A percentile compares a stretch with the other conserved stretches of the same genome.
phyloP scores from a whole-genome alignment of 2,797 vertebrate genomes.

The Chaunax sp. region DNA sequence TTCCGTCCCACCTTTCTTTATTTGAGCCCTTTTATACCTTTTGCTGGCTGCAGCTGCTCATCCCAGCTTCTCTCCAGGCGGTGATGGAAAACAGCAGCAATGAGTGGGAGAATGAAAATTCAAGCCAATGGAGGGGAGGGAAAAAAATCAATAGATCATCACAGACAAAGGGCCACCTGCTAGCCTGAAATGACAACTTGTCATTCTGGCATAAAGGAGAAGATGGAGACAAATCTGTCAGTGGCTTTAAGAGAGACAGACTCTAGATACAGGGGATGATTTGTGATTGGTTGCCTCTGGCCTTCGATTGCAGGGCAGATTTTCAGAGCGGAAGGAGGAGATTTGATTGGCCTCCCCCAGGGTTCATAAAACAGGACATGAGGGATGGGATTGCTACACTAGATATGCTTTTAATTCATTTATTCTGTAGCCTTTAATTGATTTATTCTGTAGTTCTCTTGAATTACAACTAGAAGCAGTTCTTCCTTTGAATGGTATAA shows the following conservation, averaged over 20 bases:
- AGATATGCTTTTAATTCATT: not conserved
- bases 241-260: slow-evolving; percentile 48
- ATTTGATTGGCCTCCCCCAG: slow-evolving; percentile 46
- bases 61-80: slow-evolving; percentile 40
- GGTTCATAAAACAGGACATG: slow-evolving; percentile 40
- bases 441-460: slow-evolving; percentile 7
- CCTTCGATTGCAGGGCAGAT: slow-evolving; percentile 34
- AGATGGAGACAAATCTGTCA: slow-evolving; percentile 60
- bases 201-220: slow-evolving; percentile 60
- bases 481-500: not conserved
- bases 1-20: slow-evolving; percentile 3
- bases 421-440: not conserved
- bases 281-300: slow-evolving; percentile 43
- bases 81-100: slow-evolving; percentile 50
- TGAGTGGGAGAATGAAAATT: slow-evolving; percentile 63
- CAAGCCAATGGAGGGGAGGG: slow-evolving; percentile 45
- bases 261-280: slow-evolving; percentile 44
- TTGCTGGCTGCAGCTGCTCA: slow-evolving; percentile 50
- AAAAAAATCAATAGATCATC: slow-evolving; percentile 77
- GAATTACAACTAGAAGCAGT: not conserved
- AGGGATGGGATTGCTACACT: slow-evolving; percentile 21
- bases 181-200: slow-evolving; percentile 71
- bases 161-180: slow-evolving; percentile 78
- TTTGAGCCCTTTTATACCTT: not conserved
- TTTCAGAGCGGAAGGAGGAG: slow-evolving; percentile 40